These are phyloP conservation scores for Nasonia vitripennis DNA, from an alignment of 1,140 invertebrate genomes.

Conservation along the genomic window DNA sequence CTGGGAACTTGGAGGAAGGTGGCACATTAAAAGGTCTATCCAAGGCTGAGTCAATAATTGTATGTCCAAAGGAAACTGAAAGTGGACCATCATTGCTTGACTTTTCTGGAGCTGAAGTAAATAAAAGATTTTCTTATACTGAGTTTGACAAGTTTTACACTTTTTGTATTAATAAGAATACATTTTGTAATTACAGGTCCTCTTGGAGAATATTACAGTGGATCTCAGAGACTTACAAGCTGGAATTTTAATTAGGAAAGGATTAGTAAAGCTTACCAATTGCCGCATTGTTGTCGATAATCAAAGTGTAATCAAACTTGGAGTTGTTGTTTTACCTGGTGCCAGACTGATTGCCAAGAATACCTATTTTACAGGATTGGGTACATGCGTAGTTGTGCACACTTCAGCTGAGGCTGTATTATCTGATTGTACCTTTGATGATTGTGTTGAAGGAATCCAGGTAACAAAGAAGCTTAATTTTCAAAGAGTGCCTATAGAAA, in stretches of 20 bases:
- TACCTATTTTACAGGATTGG: constrained; percentile 65
- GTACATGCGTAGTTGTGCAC: constrained; percentile 66
- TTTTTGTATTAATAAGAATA: background rate
- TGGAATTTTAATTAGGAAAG: constrained; percentile 67
- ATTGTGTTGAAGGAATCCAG: constrained; percentile 68
- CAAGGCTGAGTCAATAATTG: constrained; percentile 56
- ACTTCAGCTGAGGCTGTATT: constrained; percentile 61
- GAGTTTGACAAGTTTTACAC: background rate
- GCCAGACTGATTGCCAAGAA: constrained; percentile 66
- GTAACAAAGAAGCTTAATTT: constrained; percentile 57
- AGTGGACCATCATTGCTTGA: constrained; percentile 67
- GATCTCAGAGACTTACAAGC: constrained; percentile 66
- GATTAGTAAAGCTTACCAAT: constrained; percentile 61
- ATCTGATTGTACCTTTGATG: constrained; percentile 64
- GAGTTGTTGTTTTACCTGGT: constrained; percentile 67
- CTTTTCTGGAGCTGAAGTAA: constrained; percentile 68
- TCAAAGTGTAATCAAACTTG: constrained; percentile 67
- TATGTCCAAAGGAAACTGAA: constrained; percentile 64
- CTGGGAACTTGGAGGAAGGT: constrained; percentile 74
- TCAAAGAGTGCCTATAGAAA: background rate
- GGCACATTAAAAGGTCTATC: constrained; percentile 72
- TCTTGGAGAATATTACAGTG: constrained; percentile 67
- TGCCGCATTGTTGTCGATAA: constrained; percentile 66
- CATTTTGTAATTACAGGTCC: constrained; percentile 59
- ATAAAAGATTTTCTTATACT: constrained; percentile 21